Evolutionary conservation across 2,888 invertebrate species (phyloP).

Genomic region (Callimorpha dominula): DNA sequence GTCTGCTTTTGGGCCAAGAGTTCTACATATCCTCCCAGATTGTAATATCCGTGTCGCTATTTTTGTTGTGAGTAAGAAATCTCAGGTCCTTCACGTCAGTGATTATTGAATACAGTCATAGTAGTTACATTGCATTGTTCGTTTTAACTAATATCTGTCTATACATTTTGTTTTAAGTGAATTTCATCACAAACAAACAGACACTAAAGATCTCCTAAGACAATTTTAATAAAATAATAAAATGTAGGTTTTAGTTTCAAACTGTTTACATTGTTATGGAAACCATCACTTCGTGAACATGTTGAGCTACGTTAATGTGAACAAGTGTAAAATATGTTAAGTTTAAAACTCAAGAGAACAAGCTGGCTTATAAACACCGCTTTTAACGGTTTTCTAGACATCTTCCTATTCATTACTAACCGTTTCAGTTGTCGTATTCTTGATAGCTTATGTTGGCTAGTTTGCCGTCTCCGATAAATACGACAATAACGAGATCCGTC

Average conservation of each 20-base stretch:
- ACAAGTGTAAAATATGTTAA: constrained; percentile 2
- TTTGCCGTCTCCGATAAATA: neutral
- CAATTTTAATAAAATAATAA: constrained; percentile 5
- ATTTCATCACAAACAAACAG: neutral
- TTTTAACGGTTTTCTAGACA: neutral
- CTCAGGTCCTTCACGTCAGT: neutral
- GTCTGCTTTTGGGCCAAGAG: neutral
- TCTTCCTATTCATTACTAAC: constrained; percentile 5
- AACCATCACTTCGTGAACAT: neutral
- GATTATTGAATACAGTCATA: neutral
- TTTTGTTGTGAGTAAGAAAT: neutral
- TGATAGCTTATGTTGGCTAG: neutral
- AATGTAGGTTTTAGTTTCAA: constrained; percentile 5
- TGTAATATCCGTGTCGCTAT: neutral
- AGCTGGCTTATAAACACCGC: constrained; percentile 1
- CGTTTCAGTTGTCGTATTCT: neutral
- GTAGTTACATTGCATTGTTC: too few relatives aligned
- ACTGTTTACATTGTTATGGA: neutral
- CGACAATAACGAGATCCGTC: neutral
- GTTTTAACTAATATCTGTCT: neutral
- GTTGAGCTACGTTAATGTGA: neutral
- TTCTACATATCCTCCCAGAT: neutral
- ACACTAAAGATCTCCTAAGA: neutral
- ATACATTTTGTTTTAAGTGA: neutral
- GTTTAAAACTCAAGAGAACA: neutral